A percentile compares a stretch with the other conserved stretches of the same genome.
These are phyloP conservation scores for Heliconius erato DNA, from an alignment of 2,888 invertebrate species.

Conservation along the genomic window DNA sequence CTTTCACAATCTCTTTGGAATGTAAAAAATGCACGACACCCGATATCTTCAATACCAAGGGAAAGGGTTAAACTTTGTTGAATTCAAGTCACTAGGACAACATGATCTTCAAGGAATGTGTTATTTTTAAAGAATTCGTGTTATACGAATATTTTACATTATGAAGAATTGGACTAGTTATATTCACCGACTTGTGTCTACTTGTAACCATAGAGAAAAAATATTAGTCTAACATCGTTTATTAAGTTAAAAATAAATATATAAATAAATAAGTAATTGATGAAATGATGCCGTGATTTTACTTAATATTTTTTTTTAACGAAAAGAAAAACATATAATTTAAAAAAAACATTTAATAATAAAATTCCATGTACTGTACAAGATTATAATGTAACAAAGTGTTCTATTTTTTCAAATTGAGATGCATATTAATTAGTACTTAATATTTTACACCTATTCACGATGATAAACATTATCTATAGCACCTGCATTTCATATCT, in stretches of 20 bases:
- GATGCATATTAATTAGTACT: too few relatives aligned
- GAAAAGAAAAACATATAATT: too few relatives aligned
- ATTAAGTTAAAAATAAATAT: not conserved
- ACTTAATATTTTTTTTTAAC: too few relatives aligned
- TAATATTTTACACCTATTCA: too few relatives aligned
- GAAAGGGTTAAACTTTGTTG: slow-evolving; percentile 63
- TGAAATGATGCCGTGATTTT: too few relatives aligned
- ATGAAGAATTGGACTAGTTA: not conserved
- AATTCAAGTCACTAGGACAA: slow-evolving; percentile 57
- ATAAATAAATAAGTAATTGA: too few relatives aligned
- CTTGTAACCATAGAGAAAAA: not conserved
- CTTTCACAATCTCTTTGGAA: slow-evolving; percentile 20
- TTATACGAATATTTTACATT: not conserved
- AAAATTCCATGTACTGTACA: too few relatives aligned
- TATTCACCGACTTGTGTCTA: not conserved
- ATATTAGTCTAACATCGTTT: not conserved
- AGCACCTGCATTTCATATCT: too few relatives aligned
- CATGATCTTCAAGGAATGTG: slow-evolving; percentile 49
- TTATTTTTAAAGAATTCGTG: slow-evolving; percentile 9
- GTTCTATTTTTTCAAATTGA: too few relatives aligned
- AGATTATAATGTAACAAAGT: too few relatives aligned
- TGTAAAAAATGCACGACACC: slow-evolving; percentile 27
- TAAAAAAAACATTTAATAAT: too few relatives aligned
- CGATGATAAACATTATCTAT: too few relatives aligned
- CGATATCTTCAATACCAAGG: slow-evolving; percentile 37